Base-by-base conservation (phyloP, 1,140 invertebrate genomes). In the Drosophila virilis region DNA sequence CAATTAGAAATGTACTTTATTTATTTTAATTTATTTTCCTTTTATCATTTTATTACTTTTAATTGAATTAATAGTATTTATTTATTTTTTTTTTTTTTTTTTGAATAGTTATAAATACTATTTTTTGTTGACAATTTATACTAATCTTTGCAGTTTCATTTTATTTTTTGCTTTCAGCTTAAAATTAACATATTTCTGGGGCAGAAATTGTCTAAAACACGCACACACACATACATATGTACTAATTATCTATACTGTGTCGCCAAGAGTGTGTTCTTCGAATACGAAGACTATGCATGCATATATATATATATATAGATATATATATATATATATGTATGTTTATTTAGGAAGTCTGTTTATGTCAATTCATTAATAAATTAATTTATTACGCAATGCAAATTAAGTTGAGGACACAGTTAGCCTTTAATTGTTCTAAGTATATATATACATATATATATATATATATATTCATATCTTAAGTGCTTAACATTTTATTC, bases 41-140 rank as follows among this genome's bases (percentile, higher is more conserved):
- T 37, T 40, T 48, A 75, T 72, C 65, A 68, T 82, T 82, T 80
- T 80, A 58, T 80, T 80, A 84, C 71, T 78, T 82, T 84, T 80
- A 80, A 81, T 80, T 74, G 68, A 81, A 81, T 81, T 77, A 77
- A 82, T 85, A 77, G 40, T 70, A 42, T 17, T 1, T 17, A 1
- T 17, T 0, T 17, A 1, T 17, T 84, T 74, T 84, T 82, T 1
- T 17, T 17, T 17, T 0, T 17, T 17, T 17, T 84, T 74, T 84
- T 82, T 71, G 81, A 88, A 79, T 86, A 82, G 83, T 79, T 88
- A 82, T 74, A 83, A 88, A 86, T 83, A 83, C 83, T 86, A 86
- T 68, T 67, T 68, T 67, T 45, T 33, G 71, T 73, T 61, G 79
- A 86, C 76, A 86, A 88, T 88, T 89, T 86, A 88, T 83, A 72